Conservation (phyloP, 2,113 vertebrate genomes). For the Carettochelys insculpta region DNA sequence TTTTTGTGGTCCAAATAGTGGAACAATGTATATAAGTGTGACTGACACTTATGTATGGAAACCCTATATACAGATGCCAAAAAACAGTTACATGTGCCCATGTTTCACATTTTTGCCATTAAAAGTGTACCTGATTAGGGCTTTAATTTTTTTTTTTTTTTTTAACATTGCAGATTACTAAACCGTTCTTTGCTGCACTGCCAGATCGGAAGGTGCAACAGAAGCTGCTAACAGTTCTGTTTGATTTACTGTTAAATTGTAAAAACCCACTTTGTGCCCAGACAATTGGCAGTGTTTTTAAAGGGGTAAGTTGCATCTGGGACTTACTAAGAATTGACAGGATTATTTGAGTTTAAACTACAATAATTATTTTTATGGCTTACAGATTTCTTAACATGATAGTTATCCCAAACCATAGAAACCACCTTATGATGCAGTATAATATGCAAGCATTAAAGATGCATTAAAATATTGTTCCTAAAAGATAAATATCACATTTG, state of each 20-base stretch:
- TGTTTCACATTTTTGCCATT: not conserved
- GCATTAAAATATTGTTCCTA: not conserved
- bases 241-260: constrained; percentile 87
- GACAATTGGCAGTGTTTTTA: constrained; percentile 87
- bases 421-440: not conserved
- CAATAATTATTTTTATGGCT: rapidly evolving
- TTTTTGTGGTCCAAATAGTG: not conserved
- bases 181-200: constrained; percentile 87
- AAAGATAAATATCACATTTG: not conserved
- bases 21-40: rapidly evolving
- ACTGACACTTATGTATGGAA: not conserved
- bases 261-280: constrained; percentile 80
- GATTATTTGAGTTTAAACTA: not conserved
- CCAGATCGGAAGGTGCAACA: constrained; percentile 84
- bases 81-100: too few relatives aligned
- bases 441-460: not conserved
- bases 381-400: not conserved
- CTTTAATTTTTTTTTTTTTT: not conserved
- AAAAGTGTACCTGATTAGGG: not conserved
- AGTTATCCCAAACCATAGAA: not conserved
- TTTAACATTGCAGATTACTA: constrained; percentile 83
- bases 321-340: not conserved
- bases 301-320: constrained; percentile 82
- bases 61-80: not conserved
- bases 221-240: constrained; percentile 84